phyloP scores from a whole-genome alignment of 2,113 vertebrate species.

The Chaetorhynchus papuensis region DNA sequence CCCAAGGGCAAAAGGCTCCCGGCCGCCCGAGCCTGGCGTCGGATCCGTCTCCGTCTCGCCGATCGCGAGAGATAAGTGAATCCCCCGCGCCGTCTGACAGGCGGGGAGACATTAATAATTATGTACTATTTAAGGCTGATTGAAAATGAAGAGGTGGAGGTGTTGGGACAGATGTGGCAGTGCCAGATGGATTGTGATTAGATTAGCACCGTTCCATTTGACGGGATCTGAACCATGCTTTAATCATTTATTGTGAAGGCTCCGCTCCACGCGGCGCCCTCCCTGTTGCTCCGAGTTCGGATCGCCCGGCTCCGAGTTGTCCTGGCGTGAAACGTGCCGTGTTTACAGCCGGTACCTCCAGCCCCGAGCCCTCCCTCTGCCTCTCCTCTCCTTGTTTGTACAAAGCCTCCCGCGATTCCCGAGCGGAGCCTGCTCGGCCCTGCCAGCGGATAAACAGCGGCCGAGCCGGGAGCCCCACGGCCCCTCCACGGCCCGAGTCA shows the following conservation, averaged over 20 bases:
- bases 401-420: neutral
- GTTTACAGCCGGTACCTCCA: neutral
- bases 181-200: constrained; percentile 73
- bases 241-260: constrained; percentile 68
- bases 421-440: neutral
- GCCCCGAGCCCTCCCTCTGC: neutral
- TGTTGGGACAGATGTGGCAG: constrained; percentile 73
- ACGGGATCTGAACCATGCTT: constrained; percentile 66
- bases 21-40: neutral
- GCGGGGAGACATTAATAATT: constrained; percentile 71
- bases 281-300: neutral
- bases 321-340: neutral
- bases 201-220: constrained; percentile 72
- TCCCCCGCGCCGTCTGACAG: constrained; percentile 57
- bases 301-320: neutral
- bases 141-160: constrained; percentile 74
- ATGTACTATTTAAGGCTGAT: constrained; percentile 72
- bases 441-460: neutral
- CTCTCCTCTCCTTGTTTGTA: constrained; percentile 50
- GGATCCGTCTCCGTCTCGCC: neutral
- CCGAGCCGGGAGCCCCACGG: neutral
- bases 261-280: constrained; percentile 17
- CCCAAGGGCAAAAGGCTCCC: neutral
- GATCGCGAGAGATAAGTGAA: constrained; percentile 40
- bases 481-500: neutral